These are phyloP conservation scores for Ciconia maguari DNA, from an alignment of 2,113 vertebrate genomes.

Conservation along the genomic window DNA sequence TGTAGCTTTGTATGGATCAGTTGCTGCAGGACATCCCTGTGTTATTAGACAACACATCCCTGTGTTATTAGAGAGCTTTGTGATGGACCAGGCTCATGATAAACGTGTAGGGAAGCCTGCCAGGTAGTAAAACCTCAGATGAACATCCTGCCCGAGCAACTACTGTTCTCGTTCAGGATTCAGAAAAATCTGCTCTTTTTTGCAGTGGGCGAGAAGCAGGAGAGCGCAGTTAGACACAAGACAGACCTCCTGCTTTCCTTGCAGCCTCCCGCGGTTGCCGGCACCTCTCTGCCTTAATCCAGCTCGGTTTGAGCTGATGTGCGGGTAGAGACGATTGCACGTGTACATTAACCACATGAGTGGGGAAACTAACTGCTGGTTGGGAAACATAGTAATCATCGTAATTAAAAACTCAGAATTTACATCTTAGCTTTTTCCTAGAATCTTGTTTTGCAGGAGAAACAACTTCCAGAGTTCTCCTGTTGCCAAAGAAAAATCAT, in stretches of 20 bases:
- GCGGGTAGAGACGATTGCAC: neutral
- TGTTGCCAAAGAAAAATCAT: neutral
- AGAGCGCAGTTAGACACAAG: neutral
- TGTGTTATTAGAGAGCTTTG: neutral
- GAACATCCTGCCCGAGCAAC: neutral
- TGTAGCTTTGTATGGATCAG: neutral
- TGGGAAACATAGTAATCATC: neutral
- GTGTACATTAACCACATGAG: neutral
- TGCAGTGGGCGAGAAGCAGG: neutral
- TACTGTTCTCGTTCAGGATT: neutral
- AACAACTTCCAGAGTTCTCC: neutral
- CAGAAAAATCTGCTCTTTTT: neutral
- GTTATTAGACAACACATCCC: neutral
- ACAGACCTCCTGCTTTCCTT: neutral
- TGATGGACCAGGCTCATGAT: neutral
- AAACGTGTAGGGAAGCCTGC: neutral
- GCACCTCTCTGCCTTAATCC: neutral
- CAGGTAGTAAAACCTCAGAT: neutral
- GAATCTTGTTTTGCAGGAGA: neutral
- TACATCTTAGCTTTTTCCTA: neutral
- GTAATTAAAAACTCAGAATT: neutral
- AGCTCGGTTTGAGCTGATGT: neutral
- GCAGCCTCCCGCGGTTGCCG: fast-evolving
- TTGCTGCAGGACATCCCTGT: neutral
- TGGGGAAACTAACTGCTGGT: neutral